Conservation (phyloP, 2,797 vertebrate species). For the Australoheros facetus region DNA sequence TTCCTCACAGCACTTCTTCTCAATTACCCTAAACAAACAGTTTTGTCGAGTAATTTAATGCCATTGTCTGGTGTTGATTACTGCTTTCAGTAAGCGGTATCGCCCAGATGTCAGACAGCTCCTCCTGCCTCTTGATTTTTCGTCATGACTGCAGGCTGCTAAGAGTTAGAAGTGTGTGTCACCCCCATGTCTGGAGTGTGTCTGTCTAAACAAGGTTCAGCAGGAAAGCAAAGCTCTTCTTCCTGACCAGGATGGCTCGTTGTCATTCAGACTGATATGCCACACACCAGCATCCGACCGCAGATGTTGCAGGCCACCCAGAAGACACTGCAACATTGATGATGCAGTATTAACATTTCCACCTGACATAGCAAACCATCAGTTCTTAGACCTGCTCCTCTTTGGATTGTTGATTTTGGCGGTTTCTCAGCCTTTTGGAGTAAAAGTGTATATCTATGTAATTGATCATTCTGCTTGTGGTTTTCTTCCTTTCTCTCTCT, state of each 20-base stretch:
- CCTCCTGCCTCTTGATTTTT: conserved; percentile 6
- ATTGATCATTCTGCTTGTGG: conserved; percentile 32
- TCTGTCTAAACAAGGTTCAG: conserved; percentile 45
- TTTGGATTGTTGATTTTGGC: conserved; percentile 53
- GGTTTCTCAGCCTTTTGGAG: not conserved
- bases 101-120: conserved; percentile 59
- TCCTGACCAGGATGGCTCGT: conserved; percentile 38
- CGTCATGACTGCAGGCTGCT: conserved; percentile 17
- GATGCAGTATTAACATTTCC: conserved; percentile 33
- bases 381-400: not conserved
- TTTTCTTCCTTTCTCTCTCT: conserved; percentile 19
- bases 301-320: conserved; percentile 72
- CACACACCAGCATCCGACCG: conserved; percentile 45
- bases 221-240: conserved; percentile 28
- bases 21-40: conserved; percentile 53
- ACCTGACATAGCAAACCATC: conserved; percentile 26
- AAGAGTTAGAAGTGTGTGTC: conserved; percentile 39
- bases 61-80: conserved; percentile 60
- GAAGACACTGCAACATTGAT: conserved; percentile 45
- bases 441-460: conserved; percentile 18
- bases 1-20: conserved; percentile 3
- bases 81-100: conserved; percentile 43
- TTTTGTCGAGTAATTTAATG: conserved; percentile 36
- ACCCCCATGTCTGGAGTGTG: conserved; percentile 57
- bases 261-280: conserved; percentile 54